phyloP scores from a whole-genome alignment of 2,113 vertebrate genomes.

The Triplophysa siluroides region DNA sequence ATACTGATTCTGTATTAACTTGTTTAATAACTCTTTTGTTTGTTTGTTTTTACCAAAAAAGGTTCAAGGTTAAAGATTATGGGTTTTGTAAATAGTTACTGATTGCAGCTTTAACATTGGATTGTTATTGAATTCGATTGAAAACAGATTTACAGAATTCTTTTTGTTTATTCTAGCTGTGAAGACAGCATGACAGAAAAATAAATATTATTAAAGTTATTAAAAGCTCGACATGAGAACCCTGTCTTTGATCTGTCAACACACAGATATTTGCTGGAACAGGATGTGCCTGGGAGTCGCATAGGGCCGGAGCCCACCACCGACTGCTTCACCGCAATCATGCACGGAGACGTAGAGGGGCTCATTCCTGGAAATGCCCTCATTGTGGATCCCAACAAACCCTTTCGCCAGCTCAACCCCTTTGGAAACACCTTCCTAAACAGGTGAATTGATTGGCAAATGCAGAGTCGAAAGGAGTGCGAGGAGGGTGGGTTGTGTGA shows the following conservation, averaged over 20 bases:
- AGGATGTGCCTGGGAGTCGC: conserved; percentile 89
- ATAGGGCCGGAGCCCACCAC: conserved; percentile 92
- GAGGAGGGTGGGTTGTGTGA: conserved; percentile 18
- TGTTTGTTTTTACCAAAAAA: no score
- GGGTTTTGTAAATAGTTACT: no score
- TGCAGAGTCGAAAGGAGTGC: conserved; percentile 21
- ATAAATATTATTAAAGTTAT: not conserved
- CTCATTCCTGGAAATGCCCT: conserved; percentile 88
- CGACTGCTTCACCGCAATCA: conserved; percentile 91
- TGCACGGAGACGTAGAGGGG: conserved; percentile 85
- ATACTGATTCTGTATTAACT: no score
- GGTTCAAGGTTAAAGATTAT: no score
- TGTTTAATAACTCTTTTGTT: no score
- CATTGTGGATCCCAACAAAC: conserved; percentile 90
- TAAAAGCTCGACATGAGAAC: not conserved
- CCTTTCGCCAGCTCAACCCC: conserved; percentile 91
- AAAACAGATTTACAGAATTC: no score
- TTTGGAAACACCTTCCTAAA: conserved; percentile 94
- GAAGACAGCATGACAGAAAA: not conserved
- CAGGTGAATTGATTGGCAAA: conserved; percentile 72
- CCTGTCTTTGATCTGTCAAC: conserved; percentile 11
- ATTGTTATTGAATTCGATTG: no score
- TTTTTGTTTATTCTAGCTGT: not conserved
- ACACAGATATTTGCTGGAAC: conserved; percentile 87
- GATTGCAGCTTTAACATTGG: no score